Evolutionary conservation across 37 sponge, comb jelly and placozoan genomes (phyloP).

Genomic region (Crambe crambe): DNA sequence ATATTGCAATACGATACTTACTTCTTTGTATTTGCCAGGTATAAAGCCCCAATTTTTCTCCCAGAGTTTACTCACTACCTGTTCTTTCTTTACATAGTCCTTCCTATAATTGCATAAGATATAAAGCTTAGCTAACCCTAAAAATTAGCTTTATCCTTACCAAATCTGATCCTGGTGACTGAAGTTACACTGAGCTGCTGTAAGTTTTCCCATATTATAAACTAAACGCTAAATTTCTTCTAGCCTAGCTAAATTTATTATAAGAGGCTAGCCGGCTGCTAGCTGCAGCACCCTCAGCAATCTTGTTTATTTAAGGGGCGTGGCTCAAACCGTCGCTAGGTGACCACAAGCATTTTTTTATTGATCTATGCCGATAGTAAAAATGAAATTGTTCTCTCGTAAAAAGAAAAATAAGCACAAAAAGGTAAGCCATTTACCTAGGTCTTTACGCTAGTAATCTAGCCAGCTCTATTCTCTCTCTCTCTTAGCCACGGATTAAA

Average conservation of each 20-base stretch:
- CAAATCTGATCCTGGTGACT: conserved; percentile 61
- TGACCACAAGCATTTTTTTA: background rate
- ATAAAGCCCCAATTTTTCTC: conserved; percentile 78
- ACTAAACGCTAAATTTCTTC: too few species aligned
- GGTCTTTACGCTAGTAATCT: background rate
- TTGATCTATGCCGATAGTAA: background rate
- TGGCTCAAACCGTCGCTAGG: background rate
- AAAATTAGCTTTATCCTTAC: conserved; percentile 27
- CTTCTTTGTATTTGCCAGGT: background rate
- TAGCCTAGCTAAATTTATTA: too few species aligned
- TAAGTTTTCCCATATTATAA: conserved; percentile 27
- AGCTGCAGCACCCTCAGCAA: background rate
- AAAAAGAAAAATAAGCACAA: background rate
- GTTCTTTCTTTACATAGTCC: conserved; percentile 74
- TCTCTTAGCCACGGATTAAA: conserved; percentile 1
- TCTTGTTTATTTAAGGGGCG: background rate
- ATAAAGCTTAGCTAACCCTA: background rate
- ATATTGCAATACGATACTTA: too few species aligned
- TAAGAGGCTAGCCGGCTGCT: too few species aligned
- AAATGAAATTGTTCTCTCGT: background rate
- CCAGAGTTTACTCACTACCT: conserved; percentile 53
- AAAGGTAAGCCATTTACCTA: background rate
- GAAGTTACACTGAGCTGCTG: conserved; percentile 28
- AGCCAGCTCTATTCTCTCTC: too few species aligned
- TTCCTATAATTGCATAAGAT: too few species aligned